Evolutionary conservation across 2,113 vertebrate genomes (phyloP).

Genomic region (Strix uralensis): DNA sequence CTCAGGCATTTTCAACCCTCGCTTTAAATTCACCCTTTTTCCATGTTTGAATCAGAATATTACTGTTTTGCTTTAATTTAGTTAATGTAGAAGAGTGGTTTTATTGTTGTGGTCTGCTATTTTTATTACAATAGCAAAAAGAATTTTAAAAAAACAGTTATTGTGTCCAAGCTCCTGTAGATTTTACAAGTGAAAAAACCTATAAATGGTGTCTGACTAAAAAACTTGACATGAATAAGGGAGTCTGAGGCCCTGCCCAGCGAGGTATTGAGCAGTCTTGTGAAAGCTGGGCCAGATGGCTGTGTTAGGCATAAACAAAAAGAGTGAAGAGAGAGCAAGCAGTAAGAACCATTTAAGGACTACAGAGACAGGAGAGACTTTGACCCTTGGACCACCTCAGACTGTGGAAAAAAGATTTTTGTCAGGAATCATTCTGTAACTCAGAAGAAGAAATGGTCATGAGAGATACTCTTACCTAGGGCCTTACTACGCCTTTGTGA

Average conservation of each 20-base stretch:
- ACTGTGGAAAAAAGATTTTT: background rate
- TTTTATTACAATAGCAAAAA: constrained; percentile 35
- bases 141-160: background rate
- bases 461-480: background rate
- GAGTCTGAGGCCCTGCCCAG: background rate
- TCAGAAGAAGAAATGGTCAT: background rate
- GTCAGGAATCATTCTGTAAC: background rate
- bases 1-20: background rate
- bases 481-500: background rate
- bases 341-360: constrained; percentile 53
- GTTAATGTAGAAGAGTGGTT: background rate
- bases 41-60: background rate
- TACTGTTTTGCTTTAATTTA: background rate
- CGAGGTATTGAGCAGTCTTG: background rate
- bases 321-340: background rate
- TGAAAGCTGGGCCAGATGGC: constrained; percentile 40
- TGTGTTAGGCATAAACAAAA: constrained; percentile 34
- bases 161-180: constrained; percentile 6
- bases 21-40: background rate
- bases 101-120: constrained; percentile 17
- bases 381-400: constrained; percentile 41
- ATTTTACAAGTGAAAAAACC: constrained; percentile 1
- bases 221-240: background rate
- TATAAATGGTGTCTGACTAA: constrained; percentile 32
- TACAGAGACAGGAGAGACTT: background rate